phyloP scores from a whole-genome alignment of 2,888 invertebrate species.

The Eristalis arbustorum region DNA sequence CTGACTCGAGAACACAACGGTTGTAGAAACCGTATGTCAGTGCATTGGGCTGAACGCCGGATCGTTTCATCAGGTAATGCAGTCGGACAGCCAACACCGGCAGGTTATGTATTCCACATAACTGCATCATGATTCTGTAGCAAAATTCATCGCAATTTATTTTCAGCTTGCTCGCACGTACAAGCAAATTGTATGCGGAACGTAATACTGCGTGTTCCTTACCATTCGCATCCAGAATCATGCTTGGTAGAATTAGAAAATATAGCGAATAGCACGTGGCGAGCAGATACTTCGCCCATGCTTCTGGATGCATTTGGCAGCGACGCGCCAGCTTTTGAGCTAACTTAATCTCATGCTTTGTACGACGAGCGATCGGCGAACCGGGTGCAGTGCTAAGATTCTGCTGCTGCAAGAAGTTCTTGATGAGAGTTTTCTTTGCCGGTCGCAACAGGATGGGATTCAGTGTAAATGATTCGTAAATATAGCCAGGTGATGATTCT shows the following conservation, averaged over 20 bases:
- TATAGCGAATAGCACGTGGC: constrained; percentile 96
- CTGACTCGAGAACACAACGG: constrained; percentile 93
- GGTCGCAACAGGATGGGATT: constrained; percentile 83
- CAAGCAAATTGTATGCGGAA: constrained; percentile 92
- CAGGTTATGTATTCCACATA: constrained; percentile 96
- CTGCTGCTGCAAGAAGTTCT: constrained; percentile 77
- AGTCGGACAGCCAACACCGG: constrained; percentile 97
- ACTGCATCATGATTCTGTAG: constrained; percentile 98
- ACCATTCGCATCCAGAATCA: constrained; percentile 84
- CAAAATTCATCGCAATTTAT: constrained; percentile 98
- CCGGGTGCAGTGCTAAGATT: constrained; percentile 84
- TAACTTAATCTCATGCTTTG: constrained; percentile 96
- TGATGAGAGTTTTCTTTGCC: constrained; percentile 75
- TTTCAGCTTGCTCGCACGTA: constrained; percentile 91
- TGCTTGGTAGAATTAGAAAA: constrained; percentile 97
- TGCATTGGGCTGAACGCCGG: constrained; percentile 97
- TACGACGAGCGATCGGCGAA: constrained; percentile 95
- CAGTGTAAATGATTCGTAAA: constrained; percentile 84
- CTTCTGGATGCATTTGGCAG: constrained; percentile 86
- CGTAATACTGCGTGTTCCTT: constrained; percentile 89
- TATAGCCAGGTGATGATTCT: constrained; percentile 78
- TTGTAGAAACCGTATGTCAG: constrained; percentile 95
- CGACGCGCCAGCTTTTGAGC: constrained; percentile 88
- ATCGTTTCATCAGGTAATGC: constrained; percentile 94
- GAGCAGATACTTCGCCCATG: constrained; percentile 95